A percentile compares a stretch with the other conserved stretches of the same genome.
Evolutionary conservation across 2,797 vertebrate species (phyloP).

Genomic region (Notamacropus eugenii): DNA sequence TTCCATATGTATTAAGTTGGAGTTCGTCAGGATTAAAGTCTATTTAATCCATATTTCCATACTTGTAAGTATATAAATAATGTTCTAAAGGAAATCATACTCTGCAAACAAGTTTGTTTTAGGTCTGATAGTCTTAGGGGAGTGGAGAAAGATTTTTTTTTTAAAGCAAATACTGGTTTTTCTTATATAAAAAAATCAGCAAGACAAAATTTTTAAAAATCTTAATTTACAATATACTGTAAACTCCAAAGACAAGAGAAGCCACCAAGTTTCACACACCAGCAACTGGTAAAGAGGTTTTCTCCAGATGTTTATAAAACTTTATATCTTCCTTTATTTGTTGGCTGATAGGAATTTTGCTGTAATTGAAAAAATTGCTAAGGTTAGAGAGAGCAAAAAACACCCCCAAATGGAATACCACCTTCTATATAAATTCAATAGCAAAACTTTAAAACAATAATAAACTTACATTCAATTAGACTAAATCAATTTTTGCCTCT

Average conservation of each 20-base stretch:
- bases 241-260: conserved; percentile 83
- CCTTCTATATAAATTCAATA: neutral
- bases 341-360: conserved; percentile 99
- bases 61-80: conserved; percentile 79
- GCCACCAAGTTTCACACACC: conserved; percentile 81
- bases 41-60: conserved; percentile 76
- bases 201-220: conserved; percentile 81
- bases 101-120: conserved; percentile 75
- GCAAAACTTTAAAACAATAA: neutral
- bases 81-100: conserved; percentile 77
- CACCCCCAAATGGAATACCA: neutral
- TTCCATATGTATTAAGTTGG: conserved; percentile 71
- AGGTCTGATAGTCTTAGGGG: conserved; percentile 73
- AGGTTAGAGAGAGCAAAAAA: conserved; percentile 52
- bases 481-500: neutral
- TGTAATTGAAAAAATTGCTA: conserved; percentile 80
- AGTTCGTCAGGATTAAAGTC: conserved; percentile 73
- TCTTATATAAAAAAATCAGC: conserved; percentile 83
- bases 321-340: conserved; percentile 99
- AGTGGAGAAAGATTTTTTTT: conserved; percentile 77
- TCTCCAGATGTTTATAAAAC: conserved; percentile 90
- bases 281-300: conserved; percentile 74
- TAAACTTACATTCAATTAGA: neutral
- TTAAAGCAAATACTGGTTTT: conserved; percentile 80
- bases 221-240: conserved; percentile 86